Percentiles rank a stretch among this genome's conserved stretches.
These are phyloP conservation scores for Syngnathus typhle DNA, from an alignment of 2,113 vertebrate genomes.

Conservation along the genomic window DNA sequence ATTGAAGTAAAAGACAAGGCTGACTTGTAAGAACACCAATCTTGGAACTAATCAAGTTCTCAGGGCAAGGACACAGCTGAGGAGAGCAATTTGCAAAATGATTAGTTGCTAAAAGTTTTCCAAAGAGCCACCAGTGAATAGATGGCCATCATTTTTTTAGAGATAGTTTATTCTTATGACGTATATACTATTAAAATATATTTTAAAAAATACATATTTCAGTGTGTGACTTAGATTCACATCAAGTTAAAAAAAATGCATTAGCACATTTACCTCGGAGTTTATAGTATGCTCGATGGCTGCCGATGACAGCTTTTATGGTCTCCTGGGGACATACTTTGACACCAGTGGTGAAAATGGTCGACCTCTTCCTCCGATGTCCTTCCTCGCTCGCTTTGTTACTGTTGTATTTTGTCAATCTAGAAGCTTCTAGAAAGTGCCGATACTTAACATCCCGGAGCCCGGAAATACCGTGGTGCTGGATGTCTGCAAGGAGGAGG, in stretches of 20 bases:
- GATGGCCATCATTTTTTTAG: no score
- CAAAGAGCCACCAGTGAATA: neutral
- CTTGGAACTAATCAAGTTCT: neutral
- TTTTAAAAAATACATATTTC: neutral
- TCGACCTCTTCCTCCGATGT: slow-evolving; percentile 78
- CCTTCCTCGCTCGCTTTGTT: slow-evolving; percentile 68
- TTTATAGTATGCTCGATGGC: slow-evolving; percentile 86
- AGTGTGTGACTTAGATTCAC: neutral
- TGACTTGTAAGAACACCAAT: neutral
- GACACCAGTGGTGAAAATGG: slow-evolving; percentile 75
- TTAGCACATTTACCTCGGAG: slow-evolving; percentile 78
- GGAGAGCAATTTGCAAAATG: neutral
- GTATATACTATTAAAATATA: no score
- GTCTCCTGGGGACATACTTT: slow-evolving; percentile 88
- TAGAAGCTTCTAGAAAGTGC: slow-evolving; percentile 69
- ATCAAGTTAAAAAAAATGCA: neutral
- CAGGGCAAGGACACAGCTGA: neutral
- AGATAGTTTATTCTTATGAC: no score
- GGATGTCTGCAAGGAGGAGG: slow-evolving; percentile 70
- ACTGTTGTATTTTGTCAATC: slow-evolving; percentile 62
- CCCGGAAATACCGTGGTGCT: slow-evolving; percentile 63
- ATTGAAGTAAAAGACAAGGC: neutral
- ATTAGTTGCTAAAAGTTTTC: neutral
- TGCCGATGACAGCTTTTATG: slow-evolving; percentile 79
- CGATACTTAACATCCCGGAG: slow-evolving; percentile 73